These are phyloP conservation scores for Rhinogobio ventralis DNA, from an alignment of 2,797 vertebrate species.

Conservation along the genomic window DNA sequence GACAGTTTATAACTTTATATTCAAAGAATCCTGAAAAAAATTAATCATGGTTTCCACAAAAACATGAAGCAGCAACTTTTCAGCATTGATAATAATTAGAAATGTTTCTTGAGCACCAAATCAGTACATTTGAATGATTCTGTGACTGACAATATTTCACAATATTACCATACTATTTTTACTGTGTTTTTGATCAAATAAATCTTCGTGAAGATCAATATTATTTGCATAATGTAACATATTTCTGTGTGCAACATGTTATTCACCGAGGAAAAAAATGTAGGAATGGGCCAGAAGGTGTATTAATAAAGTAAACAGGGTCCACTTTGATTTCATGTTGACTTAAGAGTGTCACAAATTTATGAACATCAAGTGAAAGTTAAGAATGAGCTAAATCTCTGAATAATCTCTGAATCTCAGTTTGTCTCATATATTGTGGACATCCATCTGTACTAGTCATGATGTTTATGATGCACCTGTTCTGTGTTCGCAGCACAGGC, in stretches of 20 bases:
- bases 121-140: neutral
- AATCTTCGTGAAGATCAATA: neutral
- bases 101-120: neutral
- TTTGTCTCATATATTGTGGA: neutral
- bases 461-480: conserved; percentile 11
- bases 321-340: neutral
- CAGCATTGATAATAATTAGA: neutral
- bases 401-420: neutral
- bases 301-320: neutral
- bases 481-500: conserved; percentile 81
- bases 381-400: neutral
- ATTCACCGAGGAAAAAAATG: neutral
- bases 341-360: neutral
- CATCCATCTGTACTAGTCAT: neutral
- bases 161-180: neutral
- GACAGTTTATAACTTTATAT: neutral
- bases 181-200: neutral
- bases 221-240: neutral
- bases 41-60: neutral
- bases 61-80: neutral
- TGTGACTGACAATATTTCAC: neutral
- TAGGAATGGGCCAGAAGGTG: neutral
- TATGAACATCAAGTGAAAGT: too few relatives aligned
- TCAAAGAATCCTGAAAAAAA: neutral
- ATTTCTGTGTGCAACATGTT: neutral